Conservation (phyloP, 2,888 invertebrate species). For the Carabus problematicus region DNA sequence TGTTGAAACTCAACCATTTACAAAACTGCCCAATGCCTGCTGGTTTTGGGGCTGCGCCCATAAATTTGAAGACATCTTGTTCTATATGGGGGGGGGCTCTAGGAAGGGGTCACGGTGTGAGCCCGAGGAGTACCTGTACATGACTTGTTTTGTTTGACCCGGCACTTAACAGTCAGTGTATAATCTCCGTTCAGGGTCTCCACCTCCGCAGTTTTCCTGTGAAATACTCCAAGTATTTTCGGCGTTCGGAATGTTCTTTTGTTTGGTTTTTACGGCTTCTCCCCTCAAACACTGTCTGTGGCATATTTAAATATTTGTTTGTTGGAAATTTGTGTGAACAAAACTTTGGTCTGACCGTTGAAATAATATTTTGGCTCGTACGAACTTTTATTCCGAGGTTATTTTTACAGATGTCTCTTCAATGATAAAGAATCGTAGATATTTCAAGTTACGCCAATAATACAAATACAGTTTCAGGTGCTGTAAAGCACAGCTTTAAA, state of each 20-base stretch:
- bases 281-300: neutral
- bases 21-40: too few relatives aligned
- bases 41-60: too few relatives aligned
- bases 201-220: neutral
- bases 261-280: neutral
- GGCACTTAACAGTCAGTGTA: constrained; percentile 15
- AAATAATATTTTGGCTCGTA: too few relatives aligned
- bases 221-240: too few relatives aligned
- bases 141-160: constrained; percentile 23
- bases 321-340: neutral
- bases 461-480: too few relatives aligned
- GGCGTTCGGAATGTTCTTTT: neutral
- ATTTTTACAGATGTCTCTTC: too few relatives aligned
- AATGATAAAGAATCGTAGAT: too few relatives aligned
- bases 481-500: too few relatives aligned
- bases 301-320: constrained; percentile 6
- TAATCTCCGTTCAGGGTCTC: constrained; percentile 20
- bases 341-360: neutral
- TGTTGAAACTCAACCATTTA: too few relatives aligned
- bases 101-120: neutral
- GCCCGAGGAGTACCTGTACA: neutral
- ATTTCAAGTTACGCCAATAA: too few relatives aligned
- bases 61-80: too few relatives aligned
- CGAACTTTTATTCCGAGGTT: too few relatives aligned
- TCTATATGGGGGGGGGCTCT: neutral